These are phyloP conservation scores for Mantis religiosa DNA, from an alignment of 2,888 invertebrate species.

Conservation along the genomic window DNA sequence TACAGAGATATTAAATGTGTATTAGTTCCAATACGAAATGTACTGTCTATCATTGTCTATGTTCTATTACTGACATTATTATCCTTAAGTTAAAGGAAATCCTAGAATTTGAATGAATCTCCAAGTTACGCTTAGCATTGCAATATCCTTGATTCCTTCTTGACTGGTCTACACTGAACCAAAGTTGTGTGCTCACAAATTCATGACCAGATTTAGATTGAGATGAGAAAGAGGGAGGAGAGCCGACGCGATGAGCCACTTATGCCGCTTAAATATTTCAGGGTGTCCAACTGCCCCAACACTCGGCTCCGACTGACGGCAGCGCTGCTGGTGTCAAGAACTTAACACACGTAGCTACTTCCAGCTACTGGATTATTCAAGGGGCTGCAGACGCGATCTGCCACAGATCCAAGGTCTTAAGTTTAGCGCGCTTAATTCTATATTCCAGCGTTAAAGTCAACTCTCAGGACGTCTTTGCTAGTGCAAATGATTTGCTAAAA, in stretches of 20 bases:
- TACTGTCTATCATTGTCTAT: too few species aligned
- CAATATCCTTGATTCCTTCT: neutral
- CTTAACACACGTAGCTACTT: neutral
- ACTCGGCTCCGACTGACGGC: neutral
- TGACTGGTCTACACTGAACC: neutral
- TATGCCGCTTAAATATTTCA: neutral
- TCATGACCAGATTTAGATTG: neutral
- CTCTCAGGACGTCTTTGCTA: neutral
- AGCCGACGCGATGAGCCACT: neutral
- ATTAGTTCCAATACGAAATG: too few species aligned
- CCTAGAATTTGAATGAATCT: too few species aligned
- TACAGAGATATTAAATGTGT: too few species aligned
- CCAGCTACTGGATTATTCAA: neutral
- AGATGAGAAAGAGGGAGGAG: neutral
- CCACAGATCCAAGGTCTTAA: neutral
- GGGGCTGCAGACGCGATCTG: neutral
- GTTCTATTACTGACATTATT: too few species aligned
- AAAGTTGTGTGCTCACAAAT: neutral
- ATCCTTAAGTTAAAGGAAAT: too few species aligned
- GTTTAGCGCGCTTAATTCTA: neutral
- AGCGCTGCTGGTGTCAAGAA: neutral
- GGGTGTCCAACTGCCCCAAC: neutral
- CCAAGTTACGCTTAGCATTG: neutral
- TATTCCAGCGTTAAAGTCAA: neutral
- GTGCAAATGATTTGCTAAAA: neutral